These are phyloP conservation scores for Dendrolimus houi DNA, from an alignment of 2,888 invertebrate species.

Conservation along the genomic window DNA sequence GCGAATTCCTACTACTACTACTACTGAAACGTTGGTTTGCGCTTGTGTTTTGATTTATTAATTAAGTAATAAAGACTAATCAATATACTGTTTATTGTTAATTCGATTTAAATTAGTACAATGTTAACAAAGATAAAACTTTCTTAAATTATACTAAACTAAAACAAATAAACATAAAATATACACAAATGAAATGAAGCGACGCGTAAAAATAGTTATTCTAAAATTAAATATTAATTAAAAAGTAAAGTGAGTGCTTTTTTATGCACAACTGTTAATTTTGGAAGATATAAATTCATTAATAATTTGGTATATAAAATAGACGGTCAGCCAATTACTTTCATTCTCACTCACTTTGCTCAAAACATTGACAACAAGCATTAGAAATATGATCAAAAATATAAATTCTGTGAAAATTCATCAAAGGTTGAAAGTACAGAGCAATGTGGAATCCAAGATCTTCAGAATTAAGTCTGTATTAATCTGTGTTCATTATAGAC, in stretches of 20 bases:
- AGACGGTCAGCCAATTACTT: constrained; percentile 12
- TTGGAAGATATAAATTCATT: constrained; percentile 3
- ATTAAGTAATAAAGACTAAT: no score
- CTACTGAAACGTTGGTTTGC: no score
- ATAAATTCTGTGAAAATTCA: not conserved
- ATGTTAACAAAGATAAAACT: no score
- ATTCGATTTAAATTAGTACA: no score
- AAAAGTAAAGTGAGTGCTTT: constrained; percentile 8
- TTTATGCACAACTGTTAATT: not conserved
- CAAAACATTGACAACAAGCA: constrained; percentile 2
- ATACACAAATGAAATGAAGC: constrained; percentile 3
- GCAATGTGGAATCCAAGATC: not conserved
- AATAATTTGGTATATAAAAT: not conserved
- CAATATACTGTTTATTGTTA: no score
- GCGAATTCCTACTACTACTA: no score
- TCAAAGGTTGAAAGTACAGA: no score
- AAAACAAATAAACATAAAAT: not conserved
- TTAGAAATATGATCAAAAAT: not conserved
- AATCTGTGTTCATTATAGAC: not conserved
- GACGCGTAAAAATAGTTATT: constrained; percentile 1
- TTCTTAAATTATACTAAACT: not conserved
- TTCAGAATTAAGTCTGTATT: not conserved
- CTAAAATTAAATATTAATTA: constrained; percentile 1
- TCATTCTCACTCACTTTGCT: constrained; percentile 15
- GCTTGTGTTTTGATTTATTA: no score